Base-by-base conservation (phyloP, 2,113 vertebrate species). In the Circaetus cinerascens region DNA sequence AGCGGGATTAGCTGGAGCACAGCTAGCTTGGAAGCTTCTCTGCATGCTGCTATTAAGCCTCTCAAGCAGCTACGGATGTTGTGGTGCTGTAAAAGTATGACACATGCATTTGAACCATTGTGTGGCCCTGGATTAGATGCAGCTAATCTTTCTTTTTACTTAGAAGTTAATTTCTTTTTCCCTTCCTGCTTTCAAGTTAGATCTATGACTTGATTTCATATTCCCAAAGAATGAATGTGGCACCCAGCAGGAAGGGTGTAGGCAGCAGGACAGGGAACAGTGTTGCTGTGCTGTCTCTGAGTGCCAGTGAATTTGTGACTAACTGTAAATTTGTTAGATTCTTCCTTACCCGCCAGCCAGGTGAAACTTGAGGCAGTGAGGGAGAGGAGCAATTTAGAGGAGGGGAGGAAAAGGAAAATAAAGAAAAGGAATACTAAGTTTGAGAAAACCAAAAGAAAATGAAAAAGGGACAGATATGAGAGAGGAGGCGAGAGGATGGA, bases 1-100 rank as follows among this genome's bases (percentile, higher is more conserved):
- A 93, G 93, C 2, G 0, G 94, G 91, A 96, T 97, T 95, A 96
- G 69, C 93, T 90, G 87, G 85, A 90, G 84, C 93, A 71, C 91
- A 62, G 91, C 90, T 77, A 68, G 27, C 51, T 57, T 73, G 90
- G 95, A 91, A 95, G 84, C 87, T 94, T 93, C 85, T 88, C 90
- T n/a, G 40, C 57, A 32, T 43, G 74, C 92, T 86, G 84, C 87
- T 96, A 30, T 21, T 96, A 93, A 96, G 85, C 71, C 71, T 93
- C 81, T 95, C 80, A 53, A 50, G 85, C 77, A 97, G 89, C 91
- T 38, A 8, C 79, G 84, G 73, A 76, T 93, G 91, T 92, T 92
- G 86, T 77, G 90, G 66, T 92, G 83, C 79, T 93, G 64, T 87
- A 77, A 32, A 95, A 81, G 73, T 87, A 84, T 41, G 62, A 89